These are phyloP conservation scores for Chinchilla lanigera DNA, from an alignment of 2,113 vertebrate genomes.

Conservation along the genomic window DNA sequence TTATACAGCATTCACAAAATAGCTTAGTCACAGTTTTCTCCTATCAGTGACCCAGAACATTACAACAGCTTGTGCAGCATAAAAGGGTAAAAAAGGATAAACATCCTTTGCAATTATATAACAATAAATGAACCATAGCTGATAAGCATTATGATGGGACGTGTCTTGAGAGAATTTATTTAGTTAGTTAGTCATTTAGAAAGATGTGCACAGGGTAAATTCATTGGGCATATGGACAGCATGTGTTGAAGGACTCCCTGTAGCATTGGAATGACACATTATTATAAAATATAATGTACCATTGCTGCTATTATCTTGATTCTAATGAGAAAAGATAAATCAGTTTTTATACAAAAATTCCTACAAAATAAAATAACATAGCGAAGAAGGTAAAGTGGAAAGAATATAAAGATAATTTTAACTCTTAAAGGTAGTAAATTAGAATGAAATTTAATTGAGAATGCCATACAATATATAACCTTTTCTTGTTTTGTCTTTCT, in stretches of 20 bases:
- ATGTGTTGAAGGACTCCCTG: slow-evolving; percentile 77
- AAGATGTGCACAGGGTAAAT: slow-evolving; percentile 66
- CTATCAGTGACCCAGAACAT: slow-evolving; percentile 75
- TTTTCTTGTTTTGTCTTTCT: slow-evolving; percentile 37
- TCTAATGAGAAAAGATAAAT: slow-evolving; percentile 67
- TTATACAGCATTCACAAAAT: slow-evolving; percentile 53
- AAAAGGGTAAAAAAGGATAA: slow-evolving; percentile 80
- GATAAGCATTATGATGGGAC: slow-evolving; percentile 76
- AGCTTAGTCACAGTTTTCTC: slow-evolving; percentile 70
- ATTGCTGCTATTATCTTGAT: slow-evolving; percentile 20
- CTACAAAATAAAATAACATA: slow-evolving; percentile 36
- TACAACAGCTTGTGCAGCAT: slow-evolving; percentile 71
- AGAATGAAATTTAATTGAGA: slow-evolving; percentile 23
- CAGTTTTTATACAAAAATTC: slow-evolving; percentile 2
- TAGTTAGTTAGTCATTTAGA: slow-evolving; percentile 76
- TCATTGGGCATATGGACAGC: slow-evolving; percentile 64
- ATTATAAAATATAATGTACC: slow-evolving; percentile 66
- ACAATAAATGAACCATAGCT: slow-evolving; percentile 78
- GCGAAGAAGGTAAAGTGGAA: slow-evolving; percentile 20
- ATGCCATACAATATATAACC: neutral
- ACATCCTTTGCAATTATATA: slow-evolving; percentile 78
- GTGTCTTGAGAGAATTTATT: slow-evolving; percentile 73
- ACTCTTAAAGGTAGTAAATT: neutral
- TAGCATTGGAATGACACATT: slow-evolving; percentile 53
- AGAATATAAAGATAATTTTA: neutral